Base-by-base conservation (phyloP, 2,797 vertebrate species). In the Choloepus didactylus region DNA sequence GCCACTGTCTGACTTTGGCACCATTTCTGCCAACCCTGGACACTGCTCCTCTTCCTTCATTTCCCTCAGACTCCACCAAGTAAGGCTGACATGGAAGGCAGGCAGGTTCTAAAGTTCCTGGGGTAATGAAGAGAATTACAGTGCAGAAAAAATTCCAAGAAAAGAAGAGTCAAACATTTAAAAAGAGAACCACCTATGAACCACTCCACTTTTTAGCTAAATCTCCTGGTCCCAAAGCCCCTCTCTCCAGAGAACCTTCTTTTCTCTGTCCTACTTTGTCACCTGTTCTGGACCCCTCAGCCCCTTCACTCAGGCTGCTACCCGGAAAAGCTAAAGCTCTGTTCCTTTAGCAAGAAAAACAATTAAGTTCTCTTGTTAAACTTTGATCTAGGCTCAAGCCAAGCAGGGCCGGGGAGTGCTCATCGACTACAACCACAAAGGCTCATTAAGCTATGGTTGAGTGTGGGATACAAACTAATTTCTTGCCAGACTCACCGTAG, bases 381-480 rank as follows among this genome's bases (percentile, higher is more conserved):
- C 83, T 67, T 35, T 87, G 54, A 38, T 72, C 38, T 38, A 41
- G 35, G 70, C 35, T 70, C 27, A 25, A 66, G 70, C 82, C 64
- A 19, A 44, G 67, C 5, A 41, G 81, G 67, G 7, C n/a, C 73
- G 38, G 69, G 38, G 51, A 15, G 38, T 77, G 41, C 54, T 79
- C 85, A 23, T 23, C 44, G 80, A 46, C 81, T 1, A 0, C 70
- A 90, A 90, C 86, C 87, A 44, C 12, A 0, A 86, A 76, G 10
- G 14, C 88, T 88, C 29, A 6, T 72, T 67, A 67, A 89, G 70
- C 56, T 27, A 6, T 31, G n/a, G 72, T 6, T 60, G 82, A 41
- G 6, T 0, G 0, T 69, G 64, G 44, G 60, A 51, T 31, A 8
- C 14, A 29, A 35, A 25, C 0, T 2, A 10, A n/a, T 8, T 56